phyloP scores from a whole-genome alignment of 23 tunicate genomes.

The Halocynthia aurantium region DNA sequence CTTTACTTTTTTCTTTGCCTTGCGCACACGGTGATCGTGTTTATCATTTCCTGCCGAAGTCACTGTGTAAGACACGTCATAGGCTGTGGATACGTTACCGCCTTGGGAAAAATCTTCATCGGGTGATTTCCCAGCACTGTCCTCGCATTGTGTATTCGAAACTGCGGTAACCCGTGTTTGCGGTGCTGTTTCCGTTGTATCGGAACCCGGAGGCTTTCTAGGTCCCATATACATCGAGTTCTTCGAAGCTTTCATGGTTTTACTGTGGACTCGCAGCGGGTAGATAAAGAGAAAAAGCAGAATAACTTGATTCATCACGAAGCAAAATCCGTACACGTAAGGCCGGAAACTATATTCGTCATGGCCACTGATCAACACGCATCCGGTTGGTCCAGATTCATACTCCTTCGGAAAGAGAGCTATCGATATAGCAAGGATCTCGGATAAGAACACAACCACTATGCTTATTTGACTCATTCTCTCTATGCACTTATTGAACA shows the following conservation, averaged over 20 bases:
- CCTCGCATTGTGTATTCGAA: not conserved
- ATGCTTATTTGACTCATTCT: slow-evolving; percentile 12
- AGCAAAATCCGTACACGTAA: not conserved
- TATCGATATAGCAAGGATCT: not conserved
- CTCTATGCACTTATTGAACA: slow-evolving; percentile 13
- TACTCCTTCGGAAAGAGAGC: not conserved
- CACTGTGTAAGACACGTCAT: not conserved
- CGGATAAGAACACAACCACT: not conserved
- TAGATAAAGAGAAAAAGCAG: slow-evolving; percentile 13
- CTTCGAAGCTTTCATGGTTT: not conserved
- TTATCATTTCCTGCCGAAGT: not conserved
- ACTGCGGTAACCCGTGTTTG: not conserved
- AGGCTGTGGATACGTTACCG: not conserved
- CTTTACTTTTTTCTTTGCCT: too few relatives aligned
- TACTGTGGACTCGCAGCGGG: slow-evolving; percentile 6
- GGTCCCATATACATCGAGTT: not conserved
- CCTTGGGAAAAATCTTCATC: not conserved
- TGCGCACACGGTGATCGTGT: too few relatives aligned
- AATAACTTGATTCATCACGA: not conserved
- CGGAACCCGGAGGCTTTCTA: not conserved
- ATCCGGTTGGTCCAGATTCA: slow-evolving; percentile 10
- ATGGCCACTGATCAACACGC: not conserved
- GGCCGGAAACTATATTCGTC: not conserved
- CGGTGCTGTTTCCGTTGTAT: not conserved
- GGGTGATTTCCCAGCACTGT: not conserved